Conservation (phyloP, 2,797 vertebrate genomes). For the Periparus ater region DNA sequence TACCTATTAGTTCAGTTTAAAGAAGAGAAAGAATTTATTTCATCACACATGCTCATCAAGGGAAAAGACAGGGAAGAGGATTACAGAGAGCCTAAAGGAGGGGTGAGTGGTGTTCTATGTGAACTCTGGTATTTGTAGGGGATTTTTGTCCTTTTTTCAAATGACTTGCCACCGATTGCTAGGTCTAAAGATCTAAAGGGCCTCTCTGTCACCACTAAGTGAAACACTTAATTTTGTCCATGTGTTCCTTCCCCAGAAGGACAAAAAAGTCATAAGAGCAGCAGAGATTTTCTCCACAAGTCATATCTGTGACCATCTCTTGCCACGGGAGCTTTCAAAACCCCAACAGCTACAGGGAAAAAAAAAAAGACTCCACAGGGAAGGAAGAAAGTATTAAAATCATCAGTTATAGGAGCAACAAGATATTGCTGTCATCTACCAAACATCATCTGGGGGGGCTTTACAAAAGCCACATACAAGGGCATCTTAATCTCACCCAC, state of each 20-base stretch:
- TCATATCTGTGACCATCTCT: background rate
- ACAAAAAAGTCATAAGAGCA: background rate
- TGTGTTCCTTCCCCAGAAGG: background rate
- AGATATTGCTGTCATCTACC: background rate
- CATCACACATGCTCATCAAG: background rate
- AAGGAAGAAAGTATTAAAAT: constrained; percentile 21
- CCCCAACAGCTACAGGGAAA: background rate
- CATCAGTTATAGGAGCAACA: background rate
- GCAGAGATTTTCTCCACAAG: background rate
- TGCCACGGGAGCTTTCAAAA: background rate
- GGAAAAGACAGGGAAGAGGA: background rate
- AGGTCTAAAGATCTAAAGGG: background rate
- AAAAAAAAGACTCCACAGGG: background rate
- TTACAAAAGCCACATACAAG: background rate
- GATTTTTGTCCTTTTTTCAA: background rate
- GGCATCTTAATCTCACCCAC: background rate
- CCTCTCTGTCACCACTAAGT: background rate
- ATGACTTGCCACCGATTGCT: background rate
- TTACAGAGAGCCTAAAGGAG: background rate
- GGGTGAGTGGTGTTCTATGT: background rate
- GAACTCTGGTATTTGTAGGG: background rate
- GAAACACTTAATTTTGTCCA: background rate
- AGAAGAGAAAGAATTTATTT: background rate
- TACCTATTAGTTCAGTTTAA: background rate
- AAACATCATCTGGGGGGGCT: background rate